Conservation (phyloP, 2,797 vertebrate genomes). For the Enteromius trimaculatus region DNA sequence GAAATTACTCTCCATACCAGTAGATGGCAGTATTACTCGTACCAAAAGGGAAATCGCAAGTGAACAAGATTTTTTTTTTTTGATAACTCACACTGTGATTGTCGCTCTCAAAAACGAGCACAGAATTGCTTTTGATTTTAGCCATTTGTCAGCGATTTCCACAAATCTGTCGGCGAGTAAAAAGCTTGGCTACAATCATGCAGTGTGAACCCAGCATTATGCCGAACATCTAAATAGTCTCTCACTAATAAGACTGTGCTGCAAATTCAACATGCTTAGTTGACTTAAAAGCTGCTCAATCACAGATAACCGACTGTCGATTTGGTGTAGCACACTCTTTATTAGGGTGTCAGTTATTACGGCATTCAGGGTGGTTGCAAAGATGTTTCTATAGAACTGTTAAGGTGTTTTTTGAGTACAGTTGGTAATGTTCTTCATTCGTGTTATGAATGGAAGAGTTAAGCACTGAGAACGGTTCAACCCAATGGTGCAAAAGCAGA, state of each 20-base stretch:
- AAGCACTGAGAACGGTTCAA: background rate
- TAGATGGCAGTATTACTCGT: background rate
- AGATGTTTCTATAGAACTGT: background rate
- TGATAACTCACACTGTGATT: no score
- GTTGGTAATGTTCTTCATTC: background rate
- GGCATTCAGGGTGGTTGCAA: background rate
- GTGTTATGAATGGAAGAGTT: background rate
- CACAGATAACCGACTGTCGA: background rate
- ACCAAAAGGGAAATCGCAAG: background rate
- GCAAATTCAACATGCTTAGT: background rate
- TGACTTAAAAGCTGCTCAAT: background rate
- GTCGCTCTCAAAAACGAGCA: no score
- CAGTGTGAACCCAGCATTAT: background rate
- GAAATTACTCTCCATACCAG: conserved; percentile 3
- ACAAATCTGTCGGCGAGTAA: no score
- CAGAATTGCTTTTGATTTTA: no score
- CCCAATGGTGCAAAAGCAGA: background rate
- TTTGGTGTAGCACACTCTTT: background rate
- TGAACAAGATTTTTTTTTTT: no score
- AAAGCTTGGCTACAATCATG: no score
- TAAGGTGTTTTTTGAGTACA: background rate
- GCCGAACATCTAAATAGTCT: background rate
- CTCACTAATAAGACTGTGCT: background rate
- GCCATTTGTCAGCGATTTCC: no score
- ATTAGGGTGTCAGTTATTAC: background rate